These are phyloP conservation scores for Agrochola circellaris DNA, from an alignment of 2,888 invertebrate species.

Conservation along the genomic window DNA sequence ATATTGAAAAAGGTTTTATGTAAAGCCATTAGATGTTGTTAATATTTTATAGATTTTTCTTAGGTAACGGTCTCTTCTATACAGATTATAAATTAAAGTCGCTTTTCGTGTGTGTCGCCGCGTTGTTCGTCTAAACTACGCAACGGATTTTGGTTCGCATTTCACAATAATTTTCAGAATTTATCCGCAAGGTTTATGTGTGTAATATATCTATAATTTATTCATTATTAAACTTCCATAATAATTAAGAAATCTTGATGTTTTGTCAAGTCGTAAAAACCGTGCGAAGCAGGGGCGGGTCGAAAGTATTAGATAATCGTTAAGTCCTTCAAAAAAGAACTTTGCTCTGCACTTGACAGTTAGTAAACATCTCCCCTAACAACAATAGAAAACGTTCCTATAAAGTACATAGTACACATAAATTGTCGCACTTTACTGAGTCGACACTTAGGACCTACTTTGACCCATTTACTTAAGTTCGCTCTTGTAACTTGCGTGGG, in stretches of 20 bases:
- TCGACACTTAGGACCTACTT: constrained; percentile 48
- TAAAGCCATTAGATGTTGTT: constrained; percentile 4
- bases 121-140: not conserved
- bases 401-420: constrained; percentile 36
- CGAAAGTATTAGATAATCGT: not conserved
- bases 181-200: not conserved
- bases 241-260: not conserved
- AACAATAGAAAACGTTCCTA: constrained; percentile 16
- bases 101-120: not conserved
- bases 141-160: not conserved
- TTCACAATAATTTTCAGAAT: not conserved
- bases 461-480: constrained; percentile 59
- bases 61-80: not conserved
- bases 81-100: not conserved
- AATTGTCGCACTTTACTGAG: constrained; percentile 51
- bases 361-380: not conserved
- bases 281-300: not conserved
- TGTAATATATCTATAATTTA: not conserved
- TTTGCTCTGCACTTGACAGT: not conserved
- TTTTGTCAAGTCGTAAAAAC: not conserved
- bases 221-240: not conserved
- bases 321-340: not conserved
- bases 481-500: constrained; percentile 52
- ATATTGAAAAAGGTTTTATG: constrained; percentile 16
- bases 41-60: constrained; percentile 12